These are phyloP conservation scores for Stomatorhinus ivindoensis DNA, from an alignment of 2,113 vertebrate species.

Conservation along the genomic window DNA sequence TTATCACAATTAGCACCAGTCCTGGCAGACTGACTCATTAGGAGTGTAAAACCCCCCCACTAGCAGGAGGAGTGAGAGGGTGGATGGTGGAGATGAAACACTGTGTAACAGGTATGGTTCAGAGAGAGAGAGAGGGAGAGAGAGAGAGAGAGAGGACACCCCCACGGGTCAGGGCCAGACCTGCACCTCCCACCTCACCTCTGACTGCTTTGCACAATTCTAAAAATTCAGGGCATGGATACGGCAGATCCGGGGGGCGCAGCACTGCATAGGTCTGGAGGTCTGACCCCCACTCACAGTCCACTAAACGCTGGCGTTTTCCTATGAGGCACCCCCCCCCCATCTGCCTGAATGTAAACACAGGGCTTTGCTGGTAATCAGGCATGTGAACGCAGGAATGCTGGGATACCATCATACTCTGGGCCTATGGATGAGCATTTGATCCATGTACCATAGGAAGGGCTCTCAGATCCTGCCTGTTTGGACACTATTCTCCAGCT, in stretches of 20 bases:
- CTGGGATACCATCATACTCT: neutral
- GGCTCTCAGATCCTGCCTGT: neutral
- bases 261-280: too few relatives aligned
- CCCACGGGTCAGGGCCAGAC: neutral
- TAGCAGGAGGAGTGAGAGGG: constrained; percentile 5
- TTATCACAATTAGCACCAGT: constrained; percentile 20
- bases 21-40: constrained; percentile 22
- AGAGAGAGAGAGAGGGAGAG: neutral
- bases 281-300: neutral
- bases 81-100: neutral
- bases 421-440: neutral
- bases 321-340: neutral
- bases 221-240: neutral
- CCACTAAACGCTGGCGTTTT: neutral
- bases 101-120: neutral
- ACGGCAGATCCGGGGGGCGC: too few relatives aligned
- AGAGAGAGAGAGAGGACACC: too few relatives aligned
- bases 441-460: neutral
- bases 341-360: neutral
- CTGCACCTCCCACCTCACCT: neutral
- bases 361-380: neutral
- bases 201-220: neutral
- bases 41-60: constrained; percentile 14
- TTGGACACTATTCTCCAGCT: neutral
- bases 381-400: neutral